phyloP scores from a whole-genome alignment of 92 coral and sea anemone genomes.

The Palythoa heliodiscus region DNA sequence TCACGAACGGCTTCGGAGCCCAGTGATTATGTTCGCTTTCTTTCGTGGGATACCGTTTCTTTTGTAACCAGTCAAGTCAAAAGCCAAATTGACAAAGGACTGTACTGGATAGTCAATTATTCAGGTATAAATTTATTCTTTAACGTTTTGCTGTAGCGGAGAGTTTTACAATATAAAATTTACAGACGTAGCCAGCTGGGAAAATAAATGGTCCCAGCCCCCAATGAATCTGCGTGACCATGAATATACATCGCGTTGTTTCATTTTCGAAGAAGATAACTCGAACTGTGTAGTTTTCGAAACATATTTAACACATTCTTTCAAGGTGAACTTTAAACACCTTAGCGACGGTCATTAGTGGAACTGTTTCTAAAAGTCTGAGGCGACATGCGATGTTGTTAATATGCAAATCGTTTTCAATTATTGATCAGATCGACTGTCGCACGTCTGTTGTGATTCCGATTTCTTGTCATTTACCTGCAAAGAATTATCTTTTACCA shows the following conservation, averaged over 20 bases:
- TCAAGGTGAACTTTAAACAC: background rate
- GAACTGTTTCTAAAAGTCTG: background rate
- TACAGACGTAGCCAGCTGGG: background rate
- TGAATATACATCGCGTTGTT: background rate
- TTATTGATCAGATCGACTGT: constrained; percentile 25
- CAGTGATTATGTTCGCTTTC: constrained; percentile 59
- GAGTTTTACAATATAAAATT: background rate
- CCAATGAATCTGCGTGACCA: background rate
- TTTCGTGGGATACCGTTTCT: constrained; percentile 84
- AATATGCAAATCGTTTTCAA: constrained; percentile 39
- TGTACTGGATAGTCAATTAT: constrained; percentile 68
- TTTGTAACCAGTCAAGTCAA: constrained; percentile 77
- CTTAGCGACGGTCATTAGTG: background rate
- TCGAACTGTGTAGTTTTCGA: background rate
- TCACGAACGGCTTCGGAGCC: constrained; percentile 38
- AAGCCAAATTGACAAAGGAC: constrained; percentile 59
- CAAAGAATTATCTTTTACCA: constrained; percentile 35
- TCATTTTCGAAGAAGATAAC: background rate
- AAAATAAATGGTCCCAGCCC: background rate
- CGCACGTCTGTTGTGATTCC: constrained; percentile 25
- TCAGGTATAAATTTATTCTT: constrained; percentile 42
- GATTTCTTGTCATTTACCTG: constrained; percentile 37
- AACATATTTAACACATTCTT: background rate
- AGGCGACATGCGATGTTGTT: constrained; percentile 40
- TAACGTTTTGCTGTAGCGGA: background rate